Conservation (phyloP, 2,797 vertebrate genomes). For the Microctenopoma lineatum region DNA sequence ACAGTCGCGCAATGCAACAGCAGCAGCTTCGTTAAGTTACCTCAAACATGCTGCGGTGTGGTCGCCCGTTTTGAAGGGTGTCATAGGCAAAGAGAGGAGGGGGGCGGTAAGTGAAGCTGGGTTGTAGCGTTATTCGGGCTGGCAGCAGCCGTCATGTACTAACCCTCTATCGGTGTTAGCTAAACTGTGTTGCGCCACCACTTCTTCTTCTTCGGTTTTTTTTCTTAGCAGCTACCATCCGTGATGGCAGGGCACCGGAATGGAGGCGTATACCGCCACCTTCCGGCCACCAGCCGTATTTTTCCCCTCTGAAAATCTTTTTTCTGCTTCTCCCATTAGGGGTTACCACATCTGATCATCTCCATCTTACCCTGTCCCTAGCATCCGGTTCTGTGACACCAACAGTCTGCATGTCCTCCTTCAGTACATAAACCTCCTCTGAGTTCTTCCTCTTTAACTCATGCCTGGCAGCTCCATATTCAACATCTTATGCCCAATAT, state of each 20-base stretch:
- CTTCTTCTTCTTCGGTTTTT: constrained; percentile 22
- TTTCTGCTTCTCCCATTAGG: no score
- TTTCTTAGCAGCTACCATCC: background rate
- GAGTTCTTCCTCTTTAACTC: no score
- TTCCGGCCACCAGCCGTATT: background rate
- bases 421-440: no score
- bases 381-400: no score
- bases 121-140: constrained; percentile 3
- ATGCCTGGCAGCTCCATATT: no score
- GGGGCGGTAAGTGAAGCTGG: background rate
- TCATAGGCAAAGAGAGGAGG: constrained; percentile 44
- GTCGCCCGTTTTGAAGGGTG: constrained; percentile 34
- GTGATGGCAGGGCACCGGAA: background rate
- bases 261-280: constrained; percentile 16
- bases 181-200: constrained; percentile 47
- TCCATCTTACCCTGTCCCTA: no score
- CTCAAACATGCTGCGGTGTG: constrained; percentile 64
- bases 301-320: no score
- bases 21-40: constrained; percentile 50
- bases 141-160: constrained; percentile 40
- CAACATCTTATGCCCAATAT: no score
- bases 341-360: no score
- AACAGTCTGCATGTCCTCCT: no score
- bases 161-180: constrained; percentile 22
- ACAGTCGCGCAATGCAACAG: background rate